A percentile compares a stretch with the other conserved stretches of the same genome.
Conservation (phyloP, 2,888 invertebrate genomes). For the Drosophila rellima region DNA sequence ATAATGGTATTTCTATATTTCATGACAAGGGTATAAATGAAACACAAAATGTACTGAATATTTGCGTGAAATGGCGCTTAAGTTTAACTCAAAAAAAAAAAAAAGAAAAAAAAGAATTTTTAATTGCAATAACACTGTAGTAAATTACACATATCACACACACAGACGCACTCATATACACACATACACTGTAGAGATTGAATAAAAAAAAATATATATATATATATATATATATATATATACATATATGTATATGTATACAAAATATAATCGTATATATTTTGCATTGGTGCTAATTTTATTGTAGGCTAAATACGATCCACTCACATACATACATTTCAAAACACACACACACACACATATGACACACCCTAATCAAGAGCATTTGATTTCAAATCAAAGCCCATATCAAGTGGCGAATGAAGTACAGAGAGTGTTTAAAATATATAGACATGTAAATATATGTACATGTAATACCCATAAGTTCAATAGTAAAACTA, state of each 20-base stretch:
- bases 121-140: slow-evolving; percentile 50
- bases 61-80: not conserved
- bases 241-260: slow-evolving; percentile 19
- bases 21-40: not conserved
- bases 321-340: slow-evolving; percentile 12
- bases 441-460: not conserved
- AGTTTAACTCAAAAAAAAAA: not conserved
- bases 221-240: slow-evolving; percentile 13
- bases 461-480: not conserved
- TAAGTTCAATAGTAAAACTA: slow-evolving; percentile 7
- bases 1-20: too few relatives aligned
- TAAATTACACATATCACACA: slow-evolving; percentile 68
- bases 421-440: not conserved
- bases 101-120: too few relatives aligned
- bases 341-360: slow-evolving; percentile 15
- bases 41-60: not conserved
- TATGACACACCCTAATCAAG: slow-evolving; percentile 21
- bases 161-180: slow-evolving; percentile 1
- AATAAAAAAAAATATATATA: slow-evolving; percentile 3
- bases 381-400: slow-evolving; percentile 53
- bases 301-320: slow-evolving; percentile 56
- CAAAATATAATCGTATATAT: slow-evolving; percentile 40
- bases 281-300: slow-evolving; percentile 76
- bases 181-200: slow-evolving; percentile 16
- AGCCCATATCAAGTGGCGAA: slow-evolving; percentile 55